Evolutionary conservation across 1,140 invertebrate species (phyloP), one percentile per base, ranked within the genome.

Genomic region (Ceratina calcarata): DNA sequence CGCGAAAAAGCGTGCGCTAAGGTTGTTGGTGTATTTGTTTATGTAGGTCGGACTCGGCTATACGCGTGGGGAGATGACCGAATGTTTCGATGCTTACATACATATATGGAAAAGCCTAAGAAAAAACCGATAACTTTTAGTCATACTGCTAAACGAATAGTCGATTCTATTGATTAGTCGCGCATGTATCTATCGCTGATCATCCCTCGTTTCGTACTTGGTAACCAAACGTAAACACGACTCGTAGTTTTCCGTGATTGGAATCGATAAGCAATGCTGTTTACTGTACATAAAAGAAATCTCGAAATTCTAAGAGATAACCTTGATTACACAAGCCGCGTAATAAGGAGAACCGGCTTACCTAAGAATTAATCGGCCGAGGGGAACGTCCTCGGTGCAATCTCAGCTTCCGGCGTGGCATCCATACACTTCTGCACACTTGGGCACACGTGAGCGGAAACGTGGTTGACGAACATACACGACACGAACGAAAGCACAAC

Each of bases 391-490:
- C 62, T 67, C 70, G 77, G 51, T 32, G 61, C 70, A 66, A 74
- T 79, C 70, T 73, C 49, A 13, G 49, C 57, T 78, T 78, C 68
- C 57, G 62, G 51, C 53, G 62, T 55, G n/a, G 60, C 60, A 78
- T 79, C 53, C 77, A 66, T 62, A 79, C 78, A 80, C 78, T 75
- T 66, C 65, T 60, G 71, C 72, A 68, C 77, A 79, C 77, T 37
- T 79, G 70, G 77, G 32, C 77, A 79, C 65, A 61, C 71, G 70
- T 58, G 53, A 83, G 37, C 32, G 69, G 76, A 72, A 32, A 71
- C 68, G 67, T 68, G 32, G 60, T 37, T 55, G 72, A 49, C 72
- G 27, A 76, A 77, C 49, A 20, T n/a, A 0, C 64, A 67, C 73
- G 57, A 76, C 32, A 55, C 62, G 64, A 67, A 45, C 22, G 51